Evolutionary conservation across 2,888 invertebrate genomes (phyloP).

Genomic region (Agriopis marginaria): DNA sequence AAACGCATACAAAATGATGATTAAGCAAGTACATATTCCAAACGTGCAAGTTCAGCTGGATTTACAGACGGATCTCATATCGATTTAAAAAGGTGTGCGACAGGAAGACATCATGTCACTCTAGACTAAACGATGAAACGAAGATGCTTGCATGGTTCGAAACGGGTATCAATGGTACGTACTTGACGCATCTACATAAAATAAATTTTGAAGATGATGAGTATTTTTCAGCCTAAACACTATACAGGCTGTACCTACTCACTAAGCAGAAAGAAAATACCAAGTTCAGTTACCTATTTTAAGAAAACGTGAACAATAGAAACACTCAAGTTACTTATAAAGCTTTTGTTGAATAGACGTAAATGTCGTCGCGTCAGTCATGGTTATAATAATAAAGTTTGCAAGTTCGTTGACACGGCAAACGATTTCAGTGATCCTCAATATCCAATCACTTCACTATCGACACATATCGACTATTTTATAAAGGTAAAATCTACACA

Average conservation of each 20-base stretch:
- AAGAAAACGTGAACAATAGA: conserved; percentile 25
- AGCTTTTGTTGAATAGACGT: conserved; percentile 13
- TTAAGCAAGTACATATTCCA: background rate
- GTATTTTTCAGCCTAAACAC: too few relatives aligned
- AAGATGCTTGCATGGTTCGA: too few relatives aligned
- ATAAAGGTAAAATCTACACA: background rate
- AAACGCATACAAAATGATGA: conserved; percentile 16
- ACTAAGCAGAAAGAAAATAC: background rate
- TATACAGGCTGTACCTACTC: background rate
- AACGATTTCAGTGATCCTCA: conserved; percentile 22
- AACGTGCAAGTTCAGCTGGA: too few relatives aligned
- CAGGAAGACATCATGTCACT: too few relatives aligned
- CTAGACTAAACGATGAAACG: too few relatives aligned
- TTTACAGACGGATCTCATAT: too few relatives aligned
- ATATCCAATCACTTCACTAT: conserved; percentile 9
- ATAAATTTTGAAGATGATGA: too few relatives aligned
- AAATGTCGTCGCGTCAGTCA: conserved; percentile 50
- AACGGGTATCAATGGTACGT: too few relatives aligned
- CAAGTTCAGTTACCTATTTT: conserved; percentile 25
- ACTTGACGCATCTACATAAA: too few relatives aligned
- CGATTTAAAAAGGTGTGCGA: too few relatives aligned
- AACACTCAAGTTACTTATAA: conserved; percentile 19
- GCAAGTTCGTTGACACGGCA: conserved; percentile 60
- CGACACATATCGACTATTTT: background rate
- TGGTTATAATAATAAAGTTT: conserved; percentile 48